Evolutionary conservation across 2,888 invertebrate species (phyloP), one percentile per base, ranked within the genome.

Genomic region (Tiliacea aurago): DNA sequence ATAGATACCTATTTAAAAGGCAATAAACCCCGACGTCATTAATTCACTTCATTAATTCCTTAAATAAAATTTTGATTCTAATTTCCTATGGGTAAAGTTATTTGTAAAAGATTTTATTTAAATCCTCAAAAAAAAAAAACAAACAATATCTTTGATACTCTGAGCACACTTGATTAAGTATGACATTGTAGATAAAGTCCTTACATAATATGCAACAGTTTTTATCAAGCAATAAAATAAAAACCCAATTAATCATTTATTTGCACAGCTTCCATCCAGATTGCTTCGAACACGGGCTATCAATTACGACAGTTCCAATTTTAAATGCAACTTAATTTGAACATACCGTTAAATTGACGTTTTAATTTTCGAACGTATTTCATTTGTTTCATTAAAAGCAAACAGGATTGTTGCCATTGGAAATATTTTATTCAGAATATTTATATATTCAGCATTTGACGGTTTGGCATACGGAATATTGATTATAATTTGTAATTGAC

Each of bases 291-390:
- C 51, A 18, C 18, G 33, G 51, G 56, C 73, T 62, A 77, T 72
- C 43, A 56, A 73, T 73, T 66, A 56, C 80, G 49, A 15, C 69
- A 33, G 20, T 80, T 66, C 37, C 77, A 73, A 77, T 58, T 73
- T 66, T 58, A 80, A 63, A 80, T 18, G 80, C 41, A 51, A 77
- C 13, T 18, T 64, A 59, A 78, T 61, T 70, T 43, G 33, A 47
- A 64, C 51, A 23, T 49, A 9, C 43, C 28, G 56, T 58, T 58
- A 49, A 64, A 76, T 47, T 49, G 64, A 55, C 28, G 15, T 65
- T 77, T 80, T 73, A 23, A 65, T 72, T 73, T 73, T 51, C 37
- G 43, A 72, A 66, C 15, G 28, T 37, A n/a, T 45, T 73, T 65
- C 20, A 72, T 61, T 72, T 49, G 33, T 49, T 23, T 43, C n/a